phyloP scores from a whole-genome alignment of 2,888 invertebrate genomes.

The Polymixis flavicincta region DNA sequence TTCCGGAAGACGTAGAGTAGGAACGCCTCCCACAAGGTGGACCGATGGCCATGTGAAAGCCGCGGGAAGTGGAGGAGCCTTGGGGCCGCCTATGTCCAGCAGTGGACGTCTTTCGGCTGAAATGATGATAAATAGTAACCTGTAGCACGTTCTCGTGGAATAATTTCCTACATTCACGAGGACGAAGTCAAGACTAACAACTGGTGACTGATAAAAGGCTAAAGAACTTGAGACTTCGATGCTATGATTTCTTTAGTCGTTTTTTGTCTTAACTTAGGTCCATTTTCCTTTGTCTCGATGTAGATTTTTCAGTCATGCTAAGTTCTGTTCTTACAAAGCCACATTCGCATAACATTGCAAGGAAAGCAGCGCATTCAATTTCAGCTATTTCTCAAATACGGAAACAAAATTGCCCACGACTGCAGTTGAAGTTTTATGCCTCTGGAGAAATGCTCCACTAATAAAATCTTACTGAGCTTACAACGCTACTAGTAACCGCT shows the following conservation, averaged over 20 bases:
- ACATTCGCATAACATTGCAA: neutral
- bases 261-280: neutral
- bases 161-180: too few species aligned
- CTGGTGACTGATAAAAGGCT: neutral
- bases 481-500: constrained; percentile 5
- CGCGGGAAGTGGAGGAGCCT: too few species aligned
- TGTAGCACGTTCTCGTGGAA: too few species aligned
- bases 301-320: neutral
- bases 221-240: neutral
- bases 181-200: too few species aligned
- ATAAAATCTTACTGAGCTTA: constrained; percentile 46
- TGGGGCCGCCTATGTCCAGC: too few species aligned
- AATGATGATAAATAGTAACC: too few species aligned
- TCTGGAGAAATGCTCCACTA: constrained; percentile 50
- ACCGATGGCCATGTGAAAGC: too few species aligned
- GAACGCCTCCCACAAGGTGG: too few species aligned
- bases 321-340: neutral
- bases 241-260: neutral
- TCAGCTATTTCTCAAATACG: constrained; percentile 27
- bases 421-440: neutral
- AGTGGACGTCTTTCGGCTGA: too few species aligned
- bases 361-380: neutral
- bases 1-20: too few species aligned
- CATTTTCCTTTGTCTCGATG: neutral
- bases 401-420: constrained; percentile 10